These are phyloP conservation scores for Sipha maydis DNA, from an alignment of 2,888 invertebrate genomes.

Conservation along the genomic window DNA sequence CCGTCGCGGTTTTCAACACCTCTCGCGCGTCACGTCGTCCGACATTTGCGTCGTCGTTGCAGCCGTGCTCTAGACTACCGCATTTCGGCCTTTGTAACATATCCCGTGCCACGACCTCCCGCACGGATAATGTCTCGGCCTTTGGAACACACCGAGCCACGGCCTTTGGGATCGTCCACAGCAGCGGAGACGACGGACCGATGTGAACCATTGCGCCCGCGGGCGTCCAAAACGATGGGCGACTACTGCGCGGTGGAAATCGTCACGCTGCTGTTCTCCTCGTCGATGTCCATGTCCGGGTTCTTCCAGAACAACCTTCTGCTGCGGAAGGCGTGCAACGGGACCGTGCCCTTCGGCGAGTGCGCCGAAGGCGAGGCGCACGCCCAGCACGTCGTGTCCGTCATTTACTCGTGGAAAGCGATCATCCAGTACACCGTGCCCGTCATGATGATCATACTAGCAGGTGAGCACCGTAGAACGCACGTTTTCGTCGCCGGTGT, in stretches of 20 bases:
- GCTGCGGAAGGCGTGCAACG: conserved; percentile 59
- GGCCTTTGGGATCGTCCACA: not conserved
- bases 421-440: conserved; percentile 29
- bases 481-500: not conserved
- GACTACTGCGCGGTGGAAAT: conserved; percentile 32
- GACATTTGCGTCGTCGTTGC: not conserved
- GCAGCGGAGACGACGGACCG: too few relatives aligned
- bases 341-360: conserved; percentile 61
- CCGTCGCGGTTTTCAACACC: too few relatives aligned
- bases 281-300: conserved; percentile 48
- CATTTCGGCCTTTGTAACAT: not conserved
- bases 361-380: conserved; percentile 63
- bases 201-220: not conserved
- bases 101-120: not conserved
- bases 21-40: too few relatives aligned
- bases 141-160: not conserved
- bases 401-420: conserved; percentile 58
- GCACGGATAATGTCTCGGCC: not conserved
- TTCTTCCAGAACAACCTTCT: conserved; percentile 58
- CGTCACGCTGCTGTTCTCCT: conserved; percentile 24
- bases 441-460: conserved; percentile 26
- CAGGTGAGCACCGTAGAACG: conserved; percentile 1
- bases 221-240: not conserved
- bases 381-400: conserved; percentile 64
- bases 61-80: too few relatives aligned